Evolutionary conservation across 1,140 invertebrate genomes (phyloP).

Genomic region (Pseudoatta argentina): DNA sequence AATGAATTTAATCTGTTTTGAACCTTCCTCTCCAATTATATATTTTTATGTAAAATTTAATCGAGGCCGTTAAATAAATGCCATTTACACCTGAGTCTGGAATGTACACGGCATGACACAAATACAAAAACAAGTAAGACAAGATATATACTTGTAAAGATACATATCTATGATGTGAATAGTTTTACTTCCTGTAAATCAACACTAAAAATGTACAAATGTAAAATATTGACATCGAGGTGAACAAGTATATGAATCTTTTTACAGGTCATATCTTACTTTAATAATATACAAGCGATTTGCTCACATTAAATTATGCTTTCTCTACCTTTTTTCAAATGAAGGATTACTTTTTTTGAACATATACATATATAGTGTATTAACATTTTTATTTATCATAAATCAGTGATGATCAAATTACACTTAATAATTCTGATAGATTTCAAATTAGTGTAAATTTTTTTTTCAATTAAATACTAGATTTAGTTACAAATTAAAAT

Average conservation of each 20-base stretch:
- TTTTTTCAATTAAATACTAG: constrained; percentile 13
- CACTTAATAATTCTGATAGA: not conserved
- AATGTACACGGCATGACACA: constrained; percentile 76
- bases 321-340: constrained; percentile 53
- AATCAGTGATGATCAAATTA: constrained; percentile 32
- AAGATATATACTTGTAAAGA: constrained; percentile 55
- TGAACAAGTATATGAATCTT: constrained; percentile 74
- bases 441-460: not conserved
- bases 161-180: constrained; percentile 55
- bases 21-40: not conserved
- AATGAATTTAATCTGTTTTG: not conserved
- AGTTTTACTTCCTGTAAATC: constrained; percentile 59
- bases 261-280: constrained; percentile 76
- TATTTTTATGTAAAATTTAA: constrained; percentile 27
- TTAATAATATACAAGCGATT: constrained; percentile 75
- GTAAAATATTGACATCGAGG: constrained; percentile 75
- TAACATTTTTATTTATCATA: constrained; percentile 42
- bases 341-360: constrained; percentile 23
- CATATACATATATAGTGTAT: constrained; percentile 1
- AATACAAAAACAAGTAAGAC: constrained; percentile 53
- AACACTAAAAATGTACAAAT: constrained; percentile 79
- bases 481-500: constrained; percentile 1
- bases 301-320: constrained; percentile 61
- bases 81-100: constrained; percentile 71
- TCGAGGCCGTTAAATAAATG: constrained; percentile 67